Evolutionary conservation across 92 coral and sea anemone species (phyloP).

Genomic region (Epizoanthus fatuus): DNA sequence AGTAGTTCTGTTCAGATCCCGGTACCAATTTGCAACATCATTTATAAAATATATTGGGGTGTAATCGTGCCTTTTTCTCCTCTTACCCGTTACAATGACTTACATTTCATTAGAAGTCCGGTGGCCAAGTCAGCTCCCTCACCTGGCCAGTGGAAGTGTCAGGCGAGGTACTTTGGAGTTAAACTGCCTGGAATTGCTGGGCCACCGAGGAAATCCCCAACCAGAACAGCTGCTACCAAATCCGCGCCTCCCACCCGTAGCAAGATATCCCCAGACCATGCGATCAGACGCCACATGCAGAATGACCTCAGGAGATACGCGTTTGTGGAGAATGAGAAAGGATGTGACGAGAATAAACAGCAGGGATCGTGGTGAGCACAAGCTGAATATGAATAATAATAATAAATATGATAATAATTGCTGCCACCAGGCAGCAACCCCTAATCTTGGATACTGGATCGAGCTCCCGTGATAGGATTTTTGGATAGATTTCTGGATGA

Average conservation of each 20-base stretch:
- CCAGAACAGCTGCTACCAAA: slow-evolving; percentile 69
- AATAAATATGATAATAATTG: too few species aligned
- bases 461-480: too few species aligned
- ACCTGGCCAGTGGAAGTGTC: slow-evolving; percentile 93
- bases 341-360: not conserved
- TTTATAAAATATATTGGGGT: too few species aligned
- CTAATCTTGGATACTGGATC: too few species aligned
- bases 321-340: slow-evolving; percentile 18
- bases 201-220: slow-evolving; percentile 52
- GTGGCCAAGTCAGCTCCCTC: slow-evolving; percentile 22
- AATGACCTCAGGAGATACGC: slow-evolving; percentile 75
- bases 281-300: slow-evolving; percentile 97
- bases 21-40: too few species aligned
- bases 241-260: slow-evolving; percentile 92
- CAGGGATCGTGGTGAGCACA: slow-evolving; percentile 22
- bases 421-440: too few species aligned
- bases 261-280: slow-evolving; percentile 79
- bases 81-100: not conserved
- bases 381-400: too few species aligned
- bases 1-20: too few species aligned
- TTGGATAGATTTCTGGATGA: too few species aligned
- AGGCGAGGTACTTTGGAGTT: slow-evolving; percentile 90
- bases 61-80: too few species aligned
- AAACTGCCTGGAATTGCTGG: slow-evolving; percentile 91
- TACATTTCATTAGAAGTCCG: slow-evolving; percentile 1